Evolutionary conservation across 2,888 invertebrate genomes (phyloP).

Genomic region (Diarsia rubi): DNA sequence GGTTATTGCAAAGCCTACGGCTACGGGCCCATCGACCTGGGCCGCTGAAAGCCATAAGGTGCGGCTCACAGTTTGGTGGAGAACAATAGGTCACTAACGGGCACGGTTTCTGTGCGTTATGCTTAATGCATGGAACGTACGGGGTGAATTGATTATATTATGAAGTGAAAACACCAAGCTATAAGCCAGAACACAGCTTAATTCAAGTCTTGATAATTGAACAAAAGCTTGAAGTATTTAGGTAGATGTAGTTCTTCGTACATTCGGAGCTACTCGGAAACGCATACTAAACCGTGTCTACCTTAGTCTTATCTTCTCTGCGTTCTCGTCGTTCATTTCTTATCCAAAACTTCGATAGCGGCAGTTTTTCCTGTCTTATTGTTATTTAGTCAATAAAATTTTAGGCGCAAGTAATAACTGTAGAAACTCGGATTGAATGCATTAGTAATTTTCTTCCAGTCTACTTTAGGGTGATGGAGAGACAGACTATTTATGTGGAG

Average conservation of each 20-base stretch:
- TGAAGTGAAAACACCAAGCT: not conserved
- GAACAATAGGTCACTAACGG: slow-evolving; percentile 19
- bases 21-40: not conserved
- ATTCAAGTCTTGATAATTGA: slow-evolving; percentile 1
- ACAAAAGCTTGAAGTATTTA: not conserved
- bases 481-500: no score
- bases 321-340: not conserved
- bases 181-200: not conserved
- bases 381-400: no score
- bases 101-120: slow-evolving; percentile 4
- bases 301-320: not conserved
- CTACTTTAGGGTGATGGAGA: no score
- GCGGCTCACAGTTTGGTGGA: slow-evolving; percentile 24
- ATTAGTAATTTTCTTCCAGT: no score
- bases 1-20: slow-evolving; percentile 12
- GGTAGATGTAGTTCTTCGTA: not conserved
- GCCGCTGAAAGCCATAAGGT: slow-evolving; percentile 25
- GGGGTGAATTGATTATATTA: not conserved
- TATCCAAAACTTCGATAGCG: not conserved
- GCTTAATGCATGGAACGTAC: not conserved
- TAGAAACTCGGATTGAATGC: no score
- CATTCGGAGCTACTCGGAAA: not conserved
- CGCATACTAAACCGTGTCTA: not conserved
- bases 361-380: not conserved
- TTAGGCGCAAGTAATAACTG: no score